These are phyloP conservation scores for Diaprepes abbreviatus DNA, from an alignment of 2,888 invertebrate genomes.

Conservation along the genomic window DNA sequence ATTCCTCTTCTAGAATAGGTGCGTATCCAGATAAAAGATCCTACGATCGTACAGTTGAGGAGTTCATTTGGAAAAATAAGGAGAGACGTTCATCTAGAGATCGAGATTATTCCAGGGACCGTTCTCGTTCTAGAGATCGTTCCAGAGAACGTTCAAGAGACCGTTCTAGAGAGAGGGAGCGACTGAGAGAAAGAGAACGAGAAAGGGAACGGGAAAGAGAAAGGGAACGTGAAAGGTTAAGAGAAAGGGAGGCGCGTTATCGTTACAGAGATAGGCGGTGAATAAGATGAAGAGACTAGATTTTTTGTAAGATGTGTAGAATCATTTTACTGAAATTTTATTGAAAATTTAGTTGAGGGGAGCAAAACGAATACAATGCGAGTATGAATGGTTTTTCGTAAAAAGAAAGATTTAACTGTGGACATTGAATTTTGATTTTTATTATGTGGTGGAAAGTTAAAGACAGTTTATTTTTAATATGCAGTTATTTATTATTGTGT, in stretches of 20 bases:
- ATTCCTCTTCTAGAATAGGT: constrained; percentile 72
- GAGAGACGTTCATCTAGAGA: constrained; percentile 65
- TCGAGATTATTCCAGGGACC: constrained; percentile 30
- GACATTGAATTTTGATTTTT: no score
- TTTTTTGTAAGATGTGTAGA: constrained; percentile 15
- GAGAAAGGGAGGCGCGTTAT: constrained; percentile 63
- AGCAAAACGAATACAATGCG: constrained; percentile 2
- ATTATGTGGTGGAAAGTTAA: no score
- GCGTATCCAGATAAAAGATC: constrained; percentile 73
- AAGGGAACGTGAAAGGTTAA: constrained; percentile 58
- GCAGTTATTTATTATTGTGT: no score
- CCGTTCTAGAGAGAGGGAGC: constrained; percentile 65
- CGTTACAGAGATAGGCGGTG: constrained; percentile 63
- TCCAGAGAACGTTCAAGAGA: constrained; percentile 59
- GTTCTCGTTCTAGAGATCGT: constrained; percentile 33
- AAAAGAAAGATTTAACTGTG: no score
- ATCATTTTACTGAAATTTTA: constrained; percentile 8
- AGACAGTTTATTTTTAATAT: no score
- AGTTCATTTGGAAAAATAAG: constrained; percentile 87
- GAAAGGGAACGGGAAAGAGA: constrained; percentile 42
- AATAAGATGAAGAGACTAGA: constrained; percentile 17
- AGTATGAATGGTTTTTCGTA: no score
- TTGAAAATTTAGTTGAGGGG: background rate
- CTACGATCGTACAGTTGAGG: constrained; percentile 91
- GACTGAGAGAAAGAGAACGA: constrained; percentile 59